Base-by-base conservation (phyloP, 2,797 vertebrate species). In the Enteromius afrohamiltoni region DNA sequence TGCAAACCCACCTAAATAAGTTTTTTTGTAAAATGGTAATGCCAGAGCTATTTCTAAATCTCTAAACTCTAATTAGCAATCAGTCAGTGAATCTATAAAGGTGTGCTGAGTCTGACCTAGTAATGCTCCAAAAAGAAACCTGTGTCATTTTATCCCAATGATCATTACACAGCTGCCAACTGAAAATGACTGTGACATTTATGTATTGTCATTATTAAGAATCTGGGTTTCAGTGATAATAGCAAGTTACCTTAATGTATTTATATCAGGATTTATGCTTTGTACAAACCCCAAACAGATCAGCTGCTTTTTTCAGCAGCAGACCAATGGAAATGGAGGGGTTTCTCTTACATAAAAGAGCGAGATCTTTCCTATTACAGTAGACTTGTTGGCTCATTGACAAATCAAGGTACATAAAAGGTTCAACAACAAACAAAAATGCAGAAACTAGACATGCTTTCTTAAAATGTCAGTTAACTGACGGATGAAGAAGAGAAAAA, bases 381-480 rank as follows among this genome's bases (percentile, higher is more conserved):
- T 68, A 64, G 17, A 29, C 17, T 21, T 69, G 8, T 53, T 40
- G 34, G 47, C 53, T 79, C 8, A 79, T 40, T 79, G 47, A 40
- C 23, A n/a, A 77, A 19, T 19, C 23, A 42, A 77, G 42, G 26
- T 34, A 79, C n/a, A 9, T 69, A 23, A 55, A 53, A 14, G 21
- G 3, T 79, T 55, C 13, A 69, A 53, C 29, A 53, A 26, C 34
- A 77, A 68, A 79, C 13, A 67, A 13, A 3, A 37, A 31, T 7
- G 11, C 11, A 53, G 29, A 26, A 69, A 55, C 23, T 19, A 34
- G 42, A 78, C 9, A 14, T 47, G 26, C 45, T n/a, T 58, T 58
- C 64, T 80, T 17, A 40, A 71, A 80, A 68, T 80, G 79, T 80
- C 79, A 71, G 19, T 67, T 23, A 80, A 29, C 17, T 45, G 79